Percentiles rank a stretch among this genome's conserved stretches.
These are phyloP conservation scores for Cichlasoma orientale DNA, from an alignment of 2,797 vertebrate species.

Conservation along the genomic window DNA sequence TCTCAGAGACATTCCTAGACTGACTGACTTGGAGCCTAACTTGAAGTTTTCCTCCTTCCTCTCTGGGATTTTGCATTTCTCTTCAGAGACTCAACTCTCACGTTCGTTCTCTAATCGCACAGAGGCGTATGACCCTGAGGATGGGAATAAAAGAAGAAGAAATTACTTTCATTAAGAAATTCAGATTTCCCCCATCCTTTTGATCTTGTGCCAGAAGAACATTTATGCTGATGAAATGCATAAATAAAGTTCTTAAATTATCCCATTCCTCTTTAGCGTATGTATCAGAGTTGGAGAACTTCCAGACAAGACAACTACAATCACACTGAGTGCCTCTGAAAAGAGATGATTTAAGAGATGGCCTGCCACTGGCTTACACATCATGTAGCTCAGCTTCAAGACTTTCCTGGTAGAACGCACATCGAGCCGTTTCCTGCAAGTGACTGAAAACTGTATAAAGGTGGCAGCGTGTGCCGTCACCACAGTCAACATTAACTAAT, in stretches of 20 bases:
- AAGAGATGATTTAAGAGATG: slow-evolving; percentile 76
- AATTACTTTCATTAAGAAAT: slow-evolving; percentile 89
- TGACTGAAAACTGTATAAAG: slow-evolving; percentile 25
- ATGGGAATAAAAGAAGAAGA: slow-evolving; percentile 86
- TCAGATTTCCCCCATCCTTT: slow-evolving; percentile 83
- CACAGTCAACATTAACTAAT: slow-evolving; percentile 13
- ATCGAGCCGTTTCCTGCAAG: slow-evolving; percentile 52
- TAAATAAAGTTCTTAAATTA: slow-evolving; percentile 86
- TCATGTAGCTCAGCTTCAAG: slow-evolving; percentile 44
- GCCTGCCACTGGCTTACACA: slow-evolving; percentile 58
- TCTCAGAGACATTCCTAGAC: slow-evolving; percentile 78
- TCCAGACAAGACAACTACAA: slow-evolving; percentile 83
- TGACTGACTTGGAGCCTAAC: slow-evolving; percentile 69
- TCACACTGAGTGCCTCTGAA: slow-evolving; percentile 80
- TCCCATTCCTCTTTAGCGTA: slow-evolving; percentile 77
- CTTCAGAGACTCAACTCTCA: slow-evolving; percentile 76
- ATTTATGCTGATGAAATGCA: slow-evolving; percentile 88
- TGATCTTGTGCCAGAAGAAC: slow-evolving; percentile 86
- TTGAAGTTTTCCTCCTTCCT: slow-evolving; percentile 60
- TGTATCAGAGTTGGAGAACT: slow-evolving; percentile 81
- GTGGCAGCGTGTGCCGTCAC: slow-evolving; percentile 9
- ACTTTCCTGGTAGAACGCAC: slow-evolving; percentile 51
- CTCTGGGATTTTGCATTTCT: slow-evolving; percentile 67
- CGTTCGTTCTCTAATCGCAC: slow-evolving; percentile 78
- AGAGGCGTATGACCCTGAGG: slow-evolving; percentile 84